Evolutionary conservation across 2,113 vertebrate species (phyloP).

Genomic region (Thamnophis sirtalis): DNA sequence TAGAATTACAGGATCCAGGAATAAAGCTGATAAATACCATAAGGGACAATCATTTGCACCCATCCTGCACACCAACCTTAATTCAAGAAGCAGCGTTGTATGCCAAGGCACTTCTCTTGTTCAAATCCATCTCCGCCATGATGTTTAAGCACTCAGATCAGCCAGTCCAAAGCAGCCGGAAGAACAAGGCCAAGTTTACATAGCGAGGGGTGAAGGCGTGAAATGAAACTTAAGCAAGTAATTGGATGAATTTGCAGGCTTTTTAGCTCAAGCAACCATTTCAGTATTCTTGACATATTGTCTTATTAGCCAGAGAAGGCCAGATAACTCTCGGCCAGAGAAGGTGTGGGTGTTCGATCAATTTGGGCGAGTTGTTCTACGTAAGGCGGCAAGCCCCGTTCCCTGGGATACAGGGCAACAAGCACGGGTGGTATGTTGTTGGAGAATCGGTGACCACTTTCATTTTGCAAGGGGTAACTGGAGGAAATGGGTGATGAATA

Average conservation of each 20-base stretch:
- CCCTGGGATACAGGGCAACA: not conserved
- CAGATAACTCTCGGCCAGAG: not conserved
- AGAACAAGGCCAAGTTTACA: not conserved
- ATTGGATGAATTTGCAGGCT: not conserved
- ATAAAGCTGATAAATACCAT: not conserved
- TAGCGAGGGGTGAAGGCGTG: too few relatives aligned
- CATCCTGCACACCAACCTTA: not conserved
- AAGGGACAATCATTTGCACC: not conserved
- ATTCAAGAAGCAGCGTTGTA: not conserved
- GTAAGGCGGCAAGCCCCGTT: not conserved
- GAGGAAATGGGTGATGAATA: not conserved
- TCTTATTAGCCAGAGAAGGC: constrained; percentile 1
- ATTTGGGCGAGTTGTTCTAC: constrained; percentile 25
- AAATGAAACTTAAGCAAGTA: not conserved
- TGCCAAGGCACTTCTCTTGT: not conserved
- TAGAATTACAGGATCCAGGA: not conserved
- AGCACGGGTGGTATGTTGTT: constrained; percentile 19
- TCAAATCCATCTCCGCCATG: not conserved
- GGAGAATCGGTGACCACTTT: constrained; percentile 5
- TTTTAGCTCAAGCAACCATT: not conserved
- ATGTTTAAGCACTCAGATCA: not conserved
- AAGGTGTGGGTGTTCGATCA: constrained; percentile 19
- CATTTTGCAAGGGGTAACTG: not conserved
- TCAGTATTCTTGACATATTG: not conserved
- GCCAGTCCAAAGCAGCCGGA: not conserved